Evolutionary conservation across 2,888 invertebrate genomes (phyloP).

Genomic region (Unio delphinus): DNA sequence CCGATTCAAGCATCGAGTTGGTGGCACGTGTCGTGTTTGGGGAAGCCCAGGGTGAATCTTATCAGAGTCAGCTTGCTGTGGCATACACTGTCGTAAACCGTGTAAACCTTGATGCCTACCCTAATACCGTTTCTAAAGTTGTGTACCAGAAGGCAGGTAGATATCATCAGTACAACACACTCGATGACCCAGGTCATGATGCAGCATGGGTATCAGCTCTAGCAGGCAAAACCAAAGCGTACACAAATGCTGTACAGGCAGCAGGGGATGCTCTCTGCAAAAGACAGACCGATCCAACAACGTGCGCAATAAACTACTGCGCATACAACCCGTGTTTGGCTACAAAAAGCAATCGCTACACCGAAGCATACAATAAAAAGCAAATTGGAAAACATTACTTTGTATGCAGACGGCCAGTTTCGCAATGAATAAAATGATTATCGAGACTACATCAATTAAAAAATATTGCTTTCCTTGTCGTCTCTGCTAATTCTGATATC

Average conservation of each 20-base stretch:
- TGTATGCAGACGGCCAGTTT: too few relatives aligned
- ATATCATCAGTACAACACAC: conserved; percentile 8
- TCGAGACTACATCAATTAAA: too few relatives aligned
- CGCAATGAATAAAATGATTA: too few relatives aligned
- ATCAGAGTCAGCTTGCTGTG: conserved; percentile 3
- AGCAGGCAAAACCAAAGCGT: conserved; percentile 1
- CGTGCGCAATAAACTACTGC: neutral
- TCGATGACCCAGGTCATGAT: conserved; percentile 4
- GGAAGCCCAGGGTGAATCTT: conserved; percentile 14
- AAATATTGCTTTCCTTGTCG: too few relatives aligned
- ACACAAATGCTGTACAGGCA: conserved; percentile 3
- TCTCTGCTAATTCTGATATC: too few relatives aligned
- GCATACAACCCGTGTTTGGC: too few relatives aligned
- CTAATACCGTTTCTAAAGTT: conserved; percentile 3
- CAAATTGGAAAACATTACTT: too few relatives aligned
- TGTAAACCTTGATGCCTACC: conserved; percentile 4
- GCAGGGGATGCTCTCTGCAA: conserved; percentile 8
- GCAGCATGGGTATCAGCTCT: neutral
- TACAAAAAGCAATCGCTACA: too few relatives aligned
- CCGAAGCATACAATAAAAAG: too few relatives aligned
- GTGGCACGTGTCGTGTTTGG: conserved; percentile 10
- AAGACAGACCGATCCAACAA: conserved; percentile 4
- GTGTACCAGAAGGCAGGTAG: conserved; percentile 1
- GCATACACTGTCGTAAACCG: conserved; percentile 14
- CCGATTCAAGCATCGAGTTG: too few relatives aligned